A percentile compares a stretch with the other conserved stretches of the same genome.
Conservation (phyloP, 2,113 vertebrate species). For the Bambusicola thoracicus region DNA sequence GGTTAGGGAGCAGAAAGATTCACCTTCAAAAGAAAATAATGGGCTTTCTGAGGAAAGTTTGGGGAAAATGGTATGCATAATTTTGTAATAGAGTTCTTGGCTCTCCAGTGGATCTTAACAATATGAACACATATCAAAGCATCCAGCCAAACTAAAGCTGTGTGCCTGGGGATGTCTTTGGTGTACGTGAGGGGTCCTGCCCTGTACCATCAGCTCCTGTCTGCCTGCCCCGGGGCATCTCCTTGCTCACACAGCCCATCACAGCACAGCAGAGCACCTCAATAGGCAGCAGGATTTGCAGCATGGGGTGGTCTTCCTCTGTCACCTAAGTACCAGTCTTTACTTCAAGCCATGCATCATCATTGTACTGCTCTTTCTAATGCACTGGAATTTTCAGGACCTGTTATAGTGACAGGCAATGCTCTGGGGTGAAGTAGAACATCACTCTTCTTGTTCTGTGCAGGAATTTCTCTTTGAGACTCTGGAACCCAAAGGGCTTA, state of each 20-base stretch:
- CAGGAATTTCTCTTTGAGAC: not conserved
- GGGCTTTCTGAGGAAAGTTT: not conserved
- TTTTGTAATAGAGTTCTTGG: not conserved
- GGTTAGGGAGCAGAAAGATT: not conserved
- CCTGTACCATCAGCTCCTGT: rapidly evolving
- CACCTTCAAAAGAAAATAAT: not conserved
- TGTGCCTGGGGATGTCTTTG: not conserved
- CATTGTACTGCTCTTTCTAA: not conserved
- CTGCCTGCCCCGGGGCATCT: not conserved
- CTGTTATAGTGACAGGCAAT: not conserved
- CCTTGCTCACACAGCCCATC: not conserved
- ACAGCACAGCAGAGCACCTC: not conserved
- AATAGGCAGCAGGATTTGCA: not conserved
- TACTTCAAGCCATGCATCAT: not conserved
- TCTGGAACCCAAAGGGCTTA: not conserved
- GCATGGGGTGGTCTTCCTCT: not conserved
- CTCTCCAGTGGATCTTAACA: not conserved
- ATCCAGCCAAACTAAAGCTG: not conserved
- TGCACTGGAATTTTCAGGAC: not conserved
- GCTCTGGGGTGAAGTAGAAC: not conserved
- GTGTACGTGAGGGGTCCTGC: not conserved
- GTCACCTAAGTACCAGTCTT: not conserved
- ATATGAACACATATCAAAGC: not conserved
- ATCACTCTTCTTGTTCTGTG: not conserved
- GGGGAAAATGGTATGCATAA: not conserved